These are phyloP conservation scores for Pipa parva DNA, from an alignment of 2,113 vertebrate genomes.

Conservation along the genomic window DNA sequence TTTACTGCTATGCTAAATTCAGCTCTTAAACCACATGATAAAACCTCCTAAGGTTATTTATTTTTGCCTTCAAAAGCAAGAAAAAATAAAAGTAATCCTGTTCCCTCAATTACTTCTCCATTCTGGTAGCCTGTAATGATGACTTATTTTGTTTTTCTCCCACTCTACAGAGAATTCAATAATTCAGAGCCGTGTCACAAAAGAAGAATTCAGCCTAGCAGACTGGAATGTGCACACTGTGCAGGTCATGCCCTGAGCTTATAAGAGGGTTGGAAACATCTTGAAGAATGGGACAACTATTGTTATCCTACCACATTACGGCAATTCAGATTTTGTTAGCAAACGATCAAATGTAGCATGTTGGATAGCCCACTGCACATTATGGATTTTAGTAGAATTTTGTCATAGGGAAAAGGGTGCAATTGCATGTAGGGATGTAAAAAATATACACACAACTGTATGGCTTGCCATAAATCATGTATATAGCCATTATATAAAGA, in stretches of 20 bases:
- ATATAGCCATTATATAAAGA: too few species aligned
- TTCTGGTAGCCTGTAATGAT: not conserved
- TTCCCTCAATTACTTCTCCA: not conserved
- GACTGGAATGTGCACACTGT: slow-evolving; percentile 19
- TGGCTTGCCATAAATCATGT: too few species aligned
- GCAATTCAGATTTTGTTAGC: slow-evolving; percentile 1
- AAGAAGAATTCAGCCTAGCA: slow-evolving; percentile 14
- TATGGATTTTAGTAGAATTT: too few species aligned
- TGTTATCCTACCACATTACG: slow-evolving; percentile 2
- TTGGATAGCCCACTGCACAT: too few species aligned
- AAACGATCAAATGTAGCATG: too few species aligned
- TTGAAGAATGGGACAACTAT: slow-evolving; percentile 1
- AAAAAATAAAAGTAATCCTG: not conserved
- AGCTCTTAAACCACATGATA: not conserved
- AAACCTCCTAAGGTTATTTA: not conserved
- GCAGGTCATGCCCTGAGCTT: slow-evolving; percentile 22
- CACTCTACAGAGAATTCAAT: slow-evolving; percentile 29
- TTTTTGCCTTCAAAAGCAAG: not conserved
- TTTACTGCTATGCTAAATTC: too few species aligned
- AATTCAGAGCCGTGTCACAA: slow-evolving; percentile 14
- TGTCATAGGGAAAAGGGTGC: too few species aligned
- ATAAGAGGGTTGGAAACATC: not conserved
- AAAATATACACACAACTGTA: too few species aligned
- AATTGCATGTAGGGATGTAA: too few species aligned
- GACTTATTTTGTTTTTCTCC: slow-evolving; percentile 15